Conservation (phyloP, 2,797 vertebrate species). For the Limnodromus scolopaceus region DNA sequence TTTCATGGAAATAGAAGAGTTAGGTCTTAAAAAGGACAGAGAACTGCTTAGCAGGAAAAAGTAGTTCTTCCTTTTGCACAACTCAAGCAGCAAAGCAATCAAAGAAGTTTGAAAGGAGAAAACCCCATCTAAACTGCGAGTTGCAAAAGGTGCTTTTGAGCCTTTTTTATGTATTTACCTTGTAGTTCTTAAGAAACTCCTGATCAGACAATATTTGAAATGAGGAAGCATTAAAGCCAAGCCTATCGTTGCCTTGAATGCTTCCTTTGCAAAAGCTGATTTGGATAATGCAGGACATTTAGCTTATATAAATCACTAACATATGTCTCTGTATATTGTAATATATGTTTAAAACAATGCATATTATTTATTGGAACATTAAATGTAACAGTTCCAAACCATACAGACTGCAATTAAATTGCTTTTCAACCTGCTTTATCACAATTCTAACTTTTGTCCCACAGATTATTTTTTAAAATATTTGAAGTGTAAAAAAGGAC, state of each 20-base stretch:
- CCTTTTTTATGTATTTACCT: background rate
- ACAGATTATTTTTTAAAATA: background rate
- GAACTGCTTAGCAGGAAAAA: background rate
- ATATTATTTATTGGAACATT: background rate
- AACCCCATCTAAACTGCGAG: background rate
- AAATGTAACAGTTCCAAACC: background rate
- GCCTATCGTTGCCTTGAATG: background rate
- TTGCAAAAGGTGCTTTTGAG: background rate
- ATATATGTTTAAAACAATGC: background rate
- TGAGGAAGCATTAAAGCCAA: background rate
- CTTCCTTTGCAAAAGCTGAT: background rate
- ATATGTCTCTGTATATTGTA: background rate
- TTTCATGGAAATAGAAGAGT: background rate
- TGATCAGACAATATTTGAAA: background rate
- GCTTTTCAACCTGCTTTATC: background rate
- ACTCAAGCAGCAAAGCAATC: background rate
- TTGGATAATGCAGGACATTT: background rate
- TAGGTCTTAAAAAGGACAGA: background rate
- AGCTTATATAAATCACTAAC: background rate
- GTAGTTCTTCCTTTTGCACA: accelerated
- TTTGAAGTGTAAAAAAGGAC: background rate
- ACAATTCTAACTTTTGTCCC: background rate
- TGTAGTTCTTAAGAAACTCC: background rate
- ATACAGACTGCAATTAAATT: background rate
- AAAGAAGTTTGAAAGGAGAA: background rate